Evolutionary conservation across 2,797 vertebrate species (phyloP), one percentile per base, ranked within the genome.

Genomic region (Oreochromis mossambicus): DNA sequence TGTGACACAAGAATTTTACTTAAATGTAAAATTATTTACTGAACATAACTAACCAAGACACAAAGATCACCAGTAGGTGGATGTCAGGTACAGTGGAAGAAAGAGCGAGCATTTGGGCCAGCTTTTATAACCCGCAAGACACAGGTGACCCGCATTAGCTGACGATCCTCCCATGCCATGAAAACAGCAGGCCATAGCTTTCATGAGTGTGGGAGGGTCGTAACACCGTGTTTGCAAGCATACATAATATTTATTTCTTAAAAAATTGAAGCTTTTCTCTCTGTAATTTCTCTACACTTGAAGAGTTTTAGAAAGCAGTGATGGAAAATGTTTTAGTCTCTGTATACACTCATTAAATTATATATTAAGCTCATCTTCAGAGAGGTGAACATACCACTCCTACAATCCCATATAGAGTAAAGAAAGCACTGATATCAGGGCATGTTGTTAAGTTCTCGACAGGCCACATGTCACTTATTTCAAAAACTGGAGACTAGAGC

Each of bases 321-420:
- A 54, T n/a, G n/a, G 4, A n/a, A 51, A n/a, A n/a, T 51, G 8
- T 9, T 54, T 5, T 3, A 54, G n/a, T 21, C 8, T 52, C 19
- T 21, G 9, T 24, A 21, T 4, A 52, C n/a, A 21, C n/a, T 52
- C 50, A 52, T n/a, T 21, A 52, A n/a, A 51, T 5, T 51, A 7
- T 8, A 52, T 21, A n/a, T 9, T 1, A 52, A n/a, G 17, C n/a
- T 34, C 32, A 13, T 32, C 17, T 9, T 32, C 26, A 3, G 3
- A 26, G 34, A 34, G 29, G 32, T 66, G 43, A 76, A 93, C 95
- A 58, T 87, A 96, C 94, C 94, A 96, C 95, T 87, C 96, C 94
- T 8, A 96, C 83, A 15, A 96, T 95, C 24, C 94, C 95, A 46
- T 96, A 96, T 76, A 97, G 34, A 36, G 85, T 95, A 90, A 96